A percentile compares a stretch with the other conserved stretches of the same genome.
These are phyloP conservation scores for Blennius ocellaris DNA, from an alignment of 2,113 vertebrate species.

Conservation along the genomic window DNA sequence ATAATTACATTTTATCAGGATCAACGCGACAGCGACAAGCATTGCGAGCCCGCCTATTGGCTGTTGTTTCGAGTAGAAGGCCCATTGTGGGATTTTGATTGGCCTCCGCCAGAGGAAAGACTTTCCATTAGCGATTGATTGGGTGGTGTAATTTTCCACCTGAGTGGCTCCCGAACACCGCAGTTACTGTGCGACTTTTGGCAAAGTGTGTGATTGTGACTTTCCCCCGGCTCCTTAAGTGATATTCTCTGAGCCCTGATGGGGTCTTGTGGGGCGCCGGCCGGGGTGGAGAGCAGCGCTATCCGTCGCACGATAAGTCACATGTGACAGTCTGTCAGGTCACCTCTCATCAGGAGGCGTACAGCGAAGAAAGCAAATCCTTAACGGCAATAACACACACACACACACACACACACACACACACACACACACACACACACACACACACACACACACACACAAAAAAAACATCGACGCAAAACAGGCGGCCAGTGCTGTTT, in stretches of 20 bases:
- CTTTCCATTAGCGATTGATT: conserved; percentile 78
- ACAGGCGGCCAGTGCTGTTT: neutral
- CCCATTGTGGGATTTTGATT: conserved; percentile 68
- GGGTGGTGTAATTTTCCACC: conserved; percentile 78
- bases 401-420: conserved; percentile 3
- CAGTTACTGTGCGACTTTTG: conserved; percentile 62
- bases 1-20: conserved; percentile 72
- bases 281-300: conserved; percentile 28
- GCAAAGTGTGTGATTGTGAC: conserved; percentile 34
- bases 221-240: conserved; percentile 39
- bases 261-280: conserved; percentile 34
- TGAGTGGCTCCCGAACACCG: conserved; percentile 53
- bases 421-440: conserved; percentile 6
- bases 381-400: conserved; percentile 20
- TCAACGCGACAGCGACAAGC: conserved; percentile 63
- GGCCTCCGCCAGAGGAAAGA: conserved; percentile 50
- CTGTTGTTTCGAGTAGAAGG: conserved; percentile 49
- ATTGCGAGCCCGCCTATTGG: conserved; percentile 65
- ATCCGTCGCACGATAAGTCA: conserved; percentile 60
- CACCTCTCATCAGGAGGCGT: conserved; percentile 69
- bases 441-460: conserved; percentile 1
- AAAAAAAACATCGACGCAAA: neutral
- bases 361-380: conserved; percentile 58
- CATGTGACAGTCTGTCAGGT: conserved; percentile 79
- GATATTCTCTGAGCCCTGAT: conserved; percentile 52